Base-by-base conservation (phyloP, 2,888 invertebrate genomes). In the Agrochola litura region DNA sequence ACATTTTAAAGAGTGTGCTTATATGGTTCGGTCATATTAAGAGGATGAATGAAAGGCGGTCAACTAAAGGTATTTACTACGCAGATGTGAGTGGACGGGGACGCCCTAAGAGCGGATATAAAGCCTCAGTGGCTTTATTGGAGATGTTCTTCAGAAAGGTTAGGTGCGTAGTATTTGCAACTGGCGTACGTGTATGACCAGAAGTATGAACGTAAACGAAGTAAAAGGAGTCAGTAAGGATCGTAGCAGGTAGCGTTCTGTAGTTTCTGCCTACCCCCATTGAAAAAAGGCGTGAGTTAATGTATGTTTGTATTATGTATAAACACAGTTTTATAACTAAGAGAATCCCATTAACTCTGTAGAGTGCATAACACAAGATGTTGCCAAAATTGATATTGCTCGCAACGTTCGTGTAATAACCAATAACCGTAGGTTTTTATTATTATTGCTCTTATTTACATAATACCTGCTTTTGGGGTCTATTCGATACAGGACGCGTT, bases 361-460 rank as follows among this genome's bases (percentile, higher is more conserved):
- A 37, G 56, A 85, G 52, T 70, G 78, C 77, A 79, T 79, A 63
- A 79, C 63, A 77, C 85, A 82, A 83, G 81, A 86, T 81, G 85
- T 85, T 79, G 61, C 77, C 85, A 82, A 83, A 88, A 83, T 81
- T 77, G 79, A 82, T 88, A 85, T 85, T 76, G 76, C 75, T 65
- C 69, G 52, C 79, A 74, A 52, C 79, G 79, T 52, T 73, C 56
- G 46, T n/a, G 63, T 69, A 79, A 85, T 86, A 86, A 83, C 81
- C 63, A 82, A 81, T 88, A 85, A 83, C 81, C 63, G 64, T 86
- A 66, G 78, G 72, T 70, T 88, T 86, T 85, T 86, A 87, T 71
- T 80, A 80, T 76, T 79, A 84, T 81, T 69, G 60, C 54, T 65
- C 12, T 54, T 79, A 79, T 84, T 73, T 82, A 81, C 83, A 78